Evolutionary conservation across 2,888 invertebrate genomes (phyloP).

Genomic region (Acronicta aceris): DNA sequence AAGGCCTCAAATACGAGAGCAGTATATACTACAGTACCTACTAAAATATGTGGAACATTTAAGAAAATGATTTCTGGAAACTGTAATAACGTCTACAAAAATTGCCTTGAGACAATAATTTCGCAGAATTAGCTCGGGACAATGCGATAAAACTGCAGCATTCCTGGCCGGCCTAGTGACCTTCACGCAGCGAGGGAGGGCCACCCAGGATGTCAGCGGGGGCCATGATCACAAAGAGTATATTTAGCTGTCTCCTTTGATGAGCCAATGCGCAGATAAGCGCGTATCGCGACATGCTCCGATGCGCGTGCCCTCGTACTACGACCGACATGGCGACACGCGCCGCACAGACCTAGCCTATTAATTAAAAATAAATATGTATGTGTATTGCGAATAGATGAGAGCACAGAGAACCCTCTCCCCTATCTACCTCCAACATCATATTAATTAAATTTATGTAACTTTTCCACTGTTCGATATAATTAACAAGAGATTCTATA

Average conservation of each 20-base stretch:
- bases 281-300: constrained; percentile 70
- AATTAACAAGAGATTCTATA: constrained; percentile 6
- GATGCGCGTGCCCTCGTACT: constrained; percentile 59
- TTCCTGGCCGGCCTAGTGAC: constrained; percentile 53
- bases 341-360: constrained; percentile 49
- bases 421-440: constrained; percentile 4
- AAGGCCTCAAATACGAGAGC: not conserved
- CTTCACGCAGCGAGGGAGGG: constrained; percentile 58
- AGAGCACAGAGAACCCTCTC: constrained; percentile 8
- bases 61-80: constrained; percentile 42
- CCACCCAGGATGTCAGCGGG: constrained; percentile 64
- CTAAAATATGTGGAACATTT: constrained; percentile 15
- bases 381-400: constrained; percentile 14
- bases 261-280: constrained; percentile 75
- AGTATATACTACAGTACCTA: constrained; percentile 1
- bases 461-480: constrained; percentile 1
- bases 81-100: constrained; percentile 26
- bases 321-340: constrained; percentile 45
- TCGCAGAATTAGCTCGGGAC: constrained; percentile 24
- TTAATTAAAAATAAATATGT: constrained; percentile 35
- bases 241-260: constrained; percentile 79
- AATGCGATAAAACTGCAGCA: constrained; percentile 42
- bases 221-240: constrained; percentile 70
- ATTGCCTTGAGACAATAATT: constrained; percentile 29
- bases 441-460: constrained; percentile 17